Conservation (phyloP, 2,888 invertebrate species). For the Orthosia cruda region DNA sequence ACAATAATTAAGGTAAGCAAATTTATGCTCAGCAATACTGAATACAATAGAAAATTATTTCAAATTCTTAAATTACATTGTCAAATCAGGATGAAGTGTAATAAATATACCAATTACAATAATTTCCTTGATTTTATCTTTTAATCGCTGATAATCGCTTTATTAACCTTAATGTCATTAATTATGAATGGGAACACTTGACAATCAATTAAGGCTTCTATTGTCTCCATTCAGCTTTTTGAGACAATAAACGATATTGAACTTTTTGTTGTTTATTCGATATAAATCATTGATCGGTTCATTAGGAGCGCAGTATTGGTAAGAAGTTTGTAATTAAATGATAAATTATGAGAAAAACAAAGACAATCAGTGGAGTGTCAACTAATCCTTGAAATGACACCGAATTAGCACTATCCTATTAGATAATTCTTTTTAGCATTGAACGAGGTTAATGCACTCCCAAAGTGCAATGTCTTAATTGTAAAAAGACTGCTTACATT, state of each 20-base stretch:
- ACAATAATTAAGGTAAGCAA: background rate
- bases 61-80: slow-evolving; percentile 12
- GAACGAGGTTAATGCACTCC: background rate
- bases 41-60: slow-evolving; percentile 36
- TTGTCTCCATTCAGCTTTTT: slow-evolving; percentile 48
- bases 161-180: slow-evolving; percentile 50
- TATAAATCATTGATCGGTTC: slow-evolving; percentile 38
- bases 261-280: slow-evolving; percentile 8
- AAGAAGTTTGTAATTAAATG: slow-evolving; percentile 17
- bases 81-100: slow-evolving; percentile 25
- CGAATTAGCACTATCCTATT: background rate
- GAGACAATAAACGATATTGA: slow-evolving; percentile 14
- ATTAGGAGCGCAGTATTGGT: slow-evolving; percentile 27
- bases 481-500: too few species aligned
- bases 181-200: slow-evolving; percentile 28
- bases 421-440: background rate
- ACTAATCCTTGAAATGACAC: slow-evolving; percentile 28
- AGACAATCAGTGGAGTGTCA: slow-evolving; percentile 2
- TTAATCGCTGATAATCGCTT: slow-evolving; percentile 40
- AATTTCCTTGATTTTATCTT: slow-evolving; percentile 27
- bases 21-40: slow-evolving; percentile 9
- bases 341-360: background rate
- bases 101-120: slow-evolving; percentile 35
- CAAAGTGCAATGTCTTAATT: background rate
- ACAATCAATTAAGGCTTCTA: slow-evolving; percentile 20